These are phyloP conservation scores for Drosophila saltans DNA, from an alignment of 1,140 invertebrate species.

Conservation along the genomic window DNA sequence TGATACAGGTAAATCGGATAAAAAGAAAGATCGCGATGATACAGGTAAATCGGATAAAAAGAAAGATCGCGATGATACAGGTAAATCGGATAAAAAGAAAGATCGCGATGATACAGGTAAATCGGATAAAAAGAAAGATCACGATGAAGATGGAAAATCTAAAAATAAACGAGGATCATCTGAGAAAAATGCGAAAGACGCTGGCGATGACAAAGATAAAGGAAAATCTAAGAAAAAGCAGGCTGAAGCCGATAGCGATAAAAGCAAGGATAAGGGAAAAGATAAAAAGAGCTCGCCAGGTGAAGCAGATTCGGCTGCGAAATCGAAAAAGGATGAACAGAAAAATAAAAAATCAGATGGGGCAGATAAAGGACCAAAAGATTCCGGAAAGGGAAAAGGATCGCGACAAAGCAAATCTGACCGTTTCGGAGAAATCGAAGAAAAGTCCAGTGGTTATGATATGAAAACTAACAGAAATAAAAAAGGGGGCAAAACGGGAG, in stretches of 20 bases:
- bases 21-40: too few species aligned
- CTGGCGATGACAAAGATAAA: not conserved
- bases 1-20: too few species aligned
- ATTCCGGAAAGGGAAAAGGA: not conserved
- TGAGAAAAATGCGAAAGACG: too few species aligned
- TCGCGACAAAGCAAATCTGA: not conserved
- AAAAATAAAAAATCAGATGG: not conserved
- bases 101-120: too few species aligned
- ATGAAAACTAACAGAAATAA: not conserved
- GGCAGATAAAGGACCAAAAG: not conserved
- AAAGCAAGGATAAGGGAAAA: conserved; percentile 8
- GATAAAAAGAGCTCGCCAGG: not conserved
- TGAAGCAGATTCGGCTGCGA: not conserved
- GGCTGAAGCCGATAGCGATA: not conserved
- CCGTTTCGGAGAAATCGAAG: conserved; percentile 2
- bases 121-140: too few species aligned
- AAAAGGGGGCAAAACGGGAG: not conserved
- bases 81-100: not conserved
- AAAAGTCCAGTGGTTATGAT: conserved; percentile 7
- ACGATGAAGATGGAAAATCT: too few species aligned
- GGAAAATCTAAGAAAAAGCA: not conserved
- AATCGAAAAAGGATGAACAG: not conserved
- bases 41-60: too few species aligned
- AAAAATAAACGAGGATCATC: too few species aligned
- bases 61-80: not conserved